These are phyloP conservation scores for Halictus rubicundus DNA, from an alignment of 1,140 invertebrate species.

Conservation along the genomic window DNA sequence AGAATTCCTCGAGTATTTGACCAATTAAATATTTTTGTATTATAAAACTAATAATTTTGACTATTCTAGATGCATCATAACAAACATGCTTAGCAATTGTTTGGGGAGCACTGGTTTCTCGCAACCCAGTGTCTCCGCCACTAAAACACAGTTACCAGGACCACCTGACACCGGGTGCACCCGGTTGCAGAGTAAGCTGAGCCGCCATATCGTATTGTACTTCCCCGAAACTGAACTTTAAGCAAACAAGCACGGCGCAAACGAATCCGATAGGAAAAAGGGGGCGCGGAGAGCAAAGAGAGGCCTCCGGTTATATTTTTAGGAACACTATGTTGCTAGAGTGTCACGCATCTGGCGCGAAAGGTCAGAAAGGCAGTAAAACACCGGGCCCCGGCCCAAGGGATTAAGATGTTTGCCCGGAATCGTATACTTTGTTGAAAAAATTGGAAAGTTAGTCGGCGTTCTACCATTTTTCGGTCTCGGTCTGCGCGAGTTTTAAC, in stretches of 20 bases:
- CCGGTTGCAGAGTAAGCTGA: background rate
- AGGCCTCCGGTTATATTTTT: conserved; percentile 8
- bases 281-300: background rate
- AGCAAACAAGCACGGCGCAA: background rate
- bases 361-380: conserved; percentile 37
- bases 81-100: too few species aligned
- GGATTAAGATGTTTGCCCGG: conserved; percentile 49
- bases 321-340: conserved; percentile 24
- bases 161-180: background rate
- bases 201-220: background rate
- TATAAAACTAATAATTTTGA: too few species aligned
- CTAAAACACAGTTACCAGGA: background rate
- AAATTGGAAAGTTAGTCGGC: conserved; percentile 15
- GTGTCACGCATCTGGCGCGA: conserved; percentile 41
- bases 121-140: too few species aligned
- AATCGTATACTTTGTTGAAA: conserved; percentile 42
- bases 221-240: background rate
- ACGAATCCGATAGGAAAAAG: background rate
- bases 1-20: too few species aligned
- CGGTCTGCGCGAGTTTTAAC: conserved; percentile 13
- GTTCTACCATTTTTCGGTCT: conserved; percentile 53
- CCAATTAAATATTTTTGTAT: too few species aligned
- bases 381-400: background rate
- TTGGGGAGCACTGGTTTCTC: background rate
- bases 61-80: too few species aligned